Evolutionary conservation across 1,140 invertebrate genomes (phyloP), one percentile per base, ranked within the genome.

Genomic region (Brachionus manjavacas): DNA sequence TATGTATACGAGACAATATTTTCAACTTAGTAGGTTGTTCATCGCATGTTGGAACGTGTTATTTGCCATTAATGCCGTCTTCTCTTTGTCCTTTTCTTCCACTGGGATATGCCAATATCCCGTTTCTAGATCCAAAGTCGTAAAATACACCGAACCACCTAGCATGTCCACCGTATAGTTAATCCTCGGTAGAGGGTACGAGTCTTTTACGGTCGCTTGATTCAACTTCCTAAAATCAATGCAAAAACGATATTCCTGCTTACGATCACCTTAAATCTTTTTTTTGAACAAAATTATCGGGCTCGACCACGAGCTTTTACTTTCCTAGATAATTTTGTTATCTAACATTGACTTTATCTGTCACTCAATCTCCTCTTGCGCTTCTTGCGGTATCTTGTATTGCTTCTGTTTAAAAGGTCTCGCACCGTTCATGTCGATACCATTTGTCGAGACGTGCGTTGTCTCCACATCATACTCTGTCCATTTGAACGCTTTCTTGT

Each of bases 21-120:
- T 60, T 31, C 79, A 64, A 20, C n/a, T 81, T 39, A 81, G 20
- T 23, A 87, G 60, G 35, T 85, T 79, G 46, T 88, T 86, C 64
- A 89, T 86, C 9, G 87, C 81, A 20, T 88, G 16, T 83, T 88
- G 87, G 83, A 88, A 88, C 0, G 88, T 89, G 12, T 41, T 41
- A 16, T 60, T 23, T 7, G 31, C 25, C 25, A 14, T 41, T 39
- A 81, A 81, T 41, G 88, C 85, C 7, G 85, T 86, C 70, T 87
- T 88, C 14, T 87, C 85, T 55, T 72, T 85, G 84, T 85, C 85
- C 28, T 85, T 25, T 43, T 87, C 85, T 31, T 86, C 66, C 0
- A 89, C 84, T 7, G 66, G 28, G 1, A 89, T 85, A 64, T 90
- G 88, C 79, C 86, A 87, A 85, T 87, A 90, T 8, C 88, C 89